These are phyloP conservation scores for Drosophila mulleri DNA, from an alignment of 2,888 invertebrate species.

Conservation along the genomic window DNA sequence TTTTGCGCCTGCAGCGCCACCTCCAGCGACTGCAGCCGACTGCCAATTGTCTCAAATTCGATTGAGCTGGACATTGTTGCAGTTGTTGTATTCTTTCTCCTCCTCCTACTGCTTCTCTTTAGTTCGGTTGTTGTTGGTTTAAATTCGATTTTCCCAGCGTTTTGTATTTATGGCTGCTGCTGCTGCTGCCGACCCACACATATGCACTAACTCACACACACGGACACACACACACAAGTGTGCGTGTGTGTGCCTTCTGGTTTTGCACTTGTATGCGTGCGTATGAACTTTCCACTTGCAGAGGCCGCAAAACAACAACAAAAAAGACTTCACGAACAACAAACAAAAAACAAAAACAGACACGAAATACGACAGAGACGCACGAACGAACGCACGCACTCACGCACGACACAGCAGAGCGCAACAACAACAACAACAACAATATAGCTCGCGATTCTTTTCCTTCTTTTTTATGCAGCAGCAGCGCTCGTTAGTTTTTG, in stretches of 20 bases:
- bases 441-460: constrained; percentile 57
- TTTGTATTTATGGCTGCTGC: constrained; percentile 68
- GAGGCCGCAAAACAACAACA: constrained; percentile 41
- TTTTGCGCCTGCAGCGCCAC: constrained; percentile 89
- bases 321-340: constrained; percentile 36
- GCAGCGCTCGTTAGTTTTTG: constrained; percentile 41
- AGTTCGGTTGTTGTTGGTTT: constrained; percentile 20
- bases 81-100: not conserved
- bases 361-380: constrained; percentile 48
- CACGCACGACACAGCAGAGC: constrained; percentile 40
- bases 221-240: constrained; percentile 29
- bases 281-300: constrained; percentile 61
- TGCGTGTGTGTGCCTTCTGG: constrained; percentile 34
- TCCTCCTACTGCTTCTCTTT: constrained; percentile 1
- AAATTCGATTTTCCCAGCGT: constrained; percentile 58
- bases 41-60: constrained; percentile 86
- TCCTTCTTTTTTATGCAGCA: constrained; percentile 27
- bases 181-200: constrained; percentile 34
- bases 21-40: constrained; percentile 92
- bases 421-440: constrained; percentile 37
- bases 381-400: constrained; percentile 37
- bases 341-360: constrained; percentile 52
- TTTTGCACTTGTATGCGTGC: constrained; percentile 45
- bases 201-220: constrained; percentile 31
- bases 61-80: constrained; percentile 67